A percentile compares a stretch with the other conserved stretches of the same genome.
These are phyloP conservation scores for Sebastes nivosus DNA, from an alignment of 2,797 vertebrate genomes.

Conservation along the genomic window DNA sequence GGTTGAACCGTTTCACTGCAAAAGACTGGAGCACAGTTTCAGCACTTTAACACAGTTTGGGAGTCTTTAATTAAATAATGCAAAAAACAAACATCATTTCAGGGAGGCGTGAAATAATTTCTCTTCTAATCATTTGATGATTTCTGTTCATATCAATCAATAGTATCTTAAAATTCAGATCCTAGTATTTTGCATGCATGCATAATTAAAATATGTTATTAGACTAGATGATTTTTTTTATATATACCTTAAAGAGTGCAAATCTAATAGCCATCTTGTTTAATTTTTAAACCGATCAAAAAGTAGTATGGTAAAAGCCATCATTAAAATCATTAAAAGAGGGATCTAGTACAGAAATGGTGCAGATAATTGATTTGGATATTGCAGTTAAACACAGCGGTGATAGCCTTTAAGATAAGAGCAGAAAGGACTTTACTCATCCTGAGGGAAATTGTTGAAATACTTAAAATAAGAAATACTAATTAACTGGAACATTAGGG, in stretches of 20 bases:
- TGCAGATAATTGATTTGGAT: not conserved
- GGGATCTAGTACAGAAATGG: not conserved
- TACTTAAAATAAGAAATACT: not conserved
- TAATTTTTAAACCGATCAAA: not conserved
- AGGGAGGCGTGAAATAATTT: not conserved
- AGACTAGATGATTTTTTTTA: not conserved
- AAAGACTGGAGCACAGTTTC: not conserved
- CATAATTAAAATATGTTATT: not conserved
- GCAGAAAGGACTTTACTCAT: not conserved
- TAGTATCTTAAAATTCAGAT: not conserved
- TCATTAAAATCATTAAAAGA: not conserved
- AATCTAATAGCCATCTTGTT: not conserved
- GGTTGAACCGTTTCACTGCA: not conserved
- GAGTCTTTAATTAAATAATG: not conserved
- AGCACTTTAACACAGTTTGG: not conserved
- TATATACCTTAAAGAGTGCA: not conserved
- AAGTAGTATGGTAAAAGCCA: not conserved
- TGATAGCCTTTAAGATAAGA: not conserved
- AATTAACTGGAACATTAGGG: not conserved
- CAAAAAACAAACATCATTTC: not conserved
- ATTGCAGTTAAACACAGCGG: not conserved
- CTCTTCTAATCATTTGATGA: not conserved
- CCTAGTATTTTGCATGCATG: not conserved
- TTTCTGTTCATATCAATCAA: not conserved
- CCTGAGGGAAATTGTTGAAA: not conserved